These are phyloP conservation scores for Drosophila ironensis DNA, from an alignment of 1,140 invertebrate genomes.

Conservation along the genomic window DNA sequence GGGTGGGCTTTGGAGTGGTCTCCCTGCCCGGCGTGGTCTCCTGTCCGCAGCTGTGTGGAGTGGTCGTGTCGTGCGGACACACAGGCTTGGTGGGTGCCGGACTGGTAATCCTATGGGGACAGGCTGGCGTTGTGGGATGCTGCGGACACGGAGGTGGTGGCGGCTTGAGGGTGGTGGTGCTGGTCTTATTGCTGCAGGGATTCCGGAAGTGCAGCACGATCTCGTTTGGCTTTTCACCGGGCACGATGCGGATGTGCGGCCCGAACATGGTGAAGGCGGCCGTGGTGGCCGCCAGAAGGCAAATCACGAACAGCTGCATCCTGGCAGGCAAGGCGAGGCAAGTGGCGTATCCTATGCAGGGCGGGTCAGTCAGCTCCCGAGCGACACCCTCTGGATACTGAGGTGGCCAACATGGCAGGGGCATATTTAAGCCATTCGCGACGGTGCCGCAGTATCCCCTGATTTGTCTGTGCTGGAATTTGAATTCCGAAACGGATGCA, in stretches of 20 bases:
- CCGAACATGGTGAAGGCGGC: slow-evolving; percentile 54
- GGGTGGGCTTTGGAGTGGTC: slow-evolving; percentile 18
- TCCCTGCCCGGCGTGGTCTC: slow-evolving; percentile 4
- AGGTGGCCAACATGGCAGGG: not conserved
- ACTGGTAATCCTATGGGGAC: slow-evolving; percentile 29
- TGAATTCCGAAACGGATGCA: slow-evolving; percentile 44
- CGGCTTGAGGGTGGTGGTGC: slow-evolving; percentile 43
- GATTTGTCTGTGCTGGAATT: slow-evolving; percentile 25
- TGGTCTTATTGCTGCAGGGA: slow-evolving; percentile 60
- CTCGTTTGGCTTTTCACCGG: slow-evolving; percentile 50
- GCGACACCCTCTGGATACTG: slow-evolving; percentile 51
- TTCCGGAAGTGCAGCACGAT: slow-evolving; percentile 60
- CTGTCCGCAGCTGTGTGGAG: slow-evolving; percentile 6
- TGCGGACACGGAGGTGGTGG: slow-evolving; percentile 37
- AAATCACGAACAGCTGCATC: slow-evolving; percentile 55
- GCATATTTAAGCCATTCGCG: slow-evolving; percentile 50
- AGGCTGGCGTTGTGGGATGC: slow-evolving; percentile 41
- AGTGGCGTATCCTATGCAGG: slow-evolving; percentile 1
- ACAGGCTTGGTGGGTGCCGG: slow-evolving; percentile 10
- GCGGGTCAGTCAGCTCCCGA: slow-evolving; percentile 11
- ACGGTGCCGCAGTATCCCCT: too few relatives aligned
- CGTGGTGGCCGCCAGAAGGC: slow-evolving; percentile 41
- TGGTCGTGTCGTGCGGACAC: slow-evolving; percentile 6
- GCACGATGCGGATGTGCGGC: slow-evolving; percentile 55
- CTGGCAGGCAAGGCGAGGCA: too few relatives aligned